Conservation (phyloP, 2,888 invertebrate species). For the Spialia ferax region DNA sequence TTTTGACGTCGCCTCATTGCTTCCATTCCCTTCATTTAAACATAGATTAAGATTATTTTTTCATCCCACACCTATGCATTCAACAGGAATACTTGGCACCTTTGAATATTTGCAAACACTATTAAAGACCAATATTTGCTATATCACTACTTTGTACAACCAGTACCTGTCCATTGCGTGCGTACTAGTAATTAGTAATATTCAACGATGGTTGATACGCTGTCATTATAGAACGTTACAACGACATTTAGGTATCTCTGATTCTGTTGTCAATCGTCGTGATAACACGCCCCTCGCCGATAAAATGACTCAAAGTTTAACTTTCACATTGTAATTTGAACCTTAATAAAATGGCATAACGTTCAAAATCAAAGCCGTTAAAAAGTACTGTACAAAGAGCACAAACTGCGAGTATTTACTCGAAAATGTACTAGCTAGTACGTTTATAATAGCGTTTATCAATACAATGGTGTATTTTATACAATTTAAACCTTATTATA, state of each 20-base stretch:
- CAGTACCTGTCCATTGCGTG: constrained; percentile 56
- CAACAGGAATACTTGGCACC: neutral
- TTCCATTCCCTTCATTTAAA: too few relatives aligned
- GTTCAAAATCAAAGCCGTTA: neutral
- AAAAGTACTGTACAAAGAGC: neutral
- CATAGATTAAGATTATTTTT: too few relatives aligned
- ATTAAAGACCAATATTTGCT: constrained; percentile 2
- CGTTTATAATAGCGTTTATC: constrained; percentile 22
- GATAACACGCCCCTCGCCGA: constrained; percentile 35
- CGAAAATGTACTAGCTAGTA: constrained; percentile 16
- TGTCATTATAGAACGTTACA: constrained; percentile 68
- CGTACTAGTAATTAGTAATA: constrained; percentile 76
- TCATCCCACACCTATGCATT: too few relatives aligned
- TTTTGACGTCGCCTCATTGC: too few relatives aligned
- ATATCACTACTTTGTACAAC: constrained; percentile 13
- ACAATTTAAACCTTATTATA: neutral
- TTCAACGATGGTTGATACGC: constrained; percentile 61
- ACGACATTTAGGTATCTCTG: constrained; percentile 65
- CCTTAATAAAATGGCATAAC: neutral
- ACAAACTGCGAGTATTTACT: constrained; percentile 9
- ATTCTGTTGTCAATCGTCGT: constrained; percentile 45
- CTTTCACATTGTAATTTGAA: neutral
- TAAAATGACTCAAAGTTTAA: constrained; percentile 18
- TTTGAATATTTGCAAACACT: neutral
- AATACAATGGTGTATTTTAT: neutral